Evolutionary conservation across 2,797 vertebrate genomes (phyloP).

Genomic region (Meriones psammophilus): DNA sequence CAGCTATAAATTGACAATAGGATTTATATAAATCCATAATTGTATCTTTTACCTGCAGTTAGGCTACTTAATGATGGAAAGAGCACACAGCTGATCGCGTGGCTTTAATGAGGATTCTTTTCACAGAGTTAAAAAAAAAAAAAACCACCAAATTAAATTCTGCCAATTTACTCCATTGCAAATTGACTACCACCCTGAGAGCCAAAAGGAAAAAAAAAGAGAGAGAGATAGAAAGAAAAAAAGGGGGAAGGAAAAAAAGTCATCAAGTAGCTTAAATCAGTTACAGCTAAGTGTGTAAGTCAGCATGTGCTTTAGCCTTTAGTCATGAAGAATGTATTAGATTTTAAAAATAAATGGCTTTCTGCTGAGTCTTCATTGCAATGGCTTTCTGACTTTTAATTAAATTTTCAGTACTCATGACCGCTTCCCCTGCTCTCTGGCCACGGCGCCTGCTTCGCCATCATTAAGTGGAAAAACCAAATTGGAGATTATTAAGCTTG

Average conservation of each 20-base stretch:
- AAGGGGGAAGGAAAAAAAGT: constrained; percentile 83
- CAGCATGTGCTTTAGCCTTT: constrained; percentile 95
- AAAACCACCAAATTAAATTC: constrained; percentile 99
- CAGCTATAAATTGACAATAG: constrained; percentile 98
- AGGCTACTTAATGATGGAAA: constrained; percentile 96
- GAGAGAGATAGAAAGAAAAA: neutral
- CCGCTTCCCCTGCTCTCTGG: constrained; percentile 89
- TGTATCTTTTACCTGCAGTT: constrained; percentile 97
- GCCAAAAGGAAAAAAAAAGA: constrained; percentile 76
- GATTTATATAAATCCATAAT: constrained; percentile 98
- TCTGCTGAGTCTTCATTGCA: constrained; percentile 93
- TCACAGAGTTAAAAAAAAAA: constrained; percentile 96
- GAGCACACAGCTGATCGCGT: constrained; percentile 92
- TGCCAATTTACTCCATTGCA: constrained; percentile 97
- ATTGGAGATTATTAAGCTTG: constrained; percentile 90
- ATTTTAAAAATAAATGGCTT: constrained; percentile 97
- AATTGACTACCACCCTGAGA: constrained; percentile 95
- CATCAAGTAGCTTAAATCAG: constrained; percentile 94
- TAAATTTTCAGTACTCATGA: constrained; percentile 94
- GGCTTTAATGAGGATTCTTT: constrained; percentile 99
- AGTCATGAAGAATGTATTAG: constrained; percentile 96
- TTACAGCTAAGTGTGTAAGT: constrained; percentile 96
- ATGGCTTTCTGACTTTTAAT: constrained; percentile 96
- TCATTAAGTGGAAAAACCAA: constrained; percentile 88
- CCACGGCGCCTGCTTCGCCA: constrained; percentile 87